Conservation (phyloP, 2,113 vertebrate genomes). For the Junco hyemalis region DNA sequence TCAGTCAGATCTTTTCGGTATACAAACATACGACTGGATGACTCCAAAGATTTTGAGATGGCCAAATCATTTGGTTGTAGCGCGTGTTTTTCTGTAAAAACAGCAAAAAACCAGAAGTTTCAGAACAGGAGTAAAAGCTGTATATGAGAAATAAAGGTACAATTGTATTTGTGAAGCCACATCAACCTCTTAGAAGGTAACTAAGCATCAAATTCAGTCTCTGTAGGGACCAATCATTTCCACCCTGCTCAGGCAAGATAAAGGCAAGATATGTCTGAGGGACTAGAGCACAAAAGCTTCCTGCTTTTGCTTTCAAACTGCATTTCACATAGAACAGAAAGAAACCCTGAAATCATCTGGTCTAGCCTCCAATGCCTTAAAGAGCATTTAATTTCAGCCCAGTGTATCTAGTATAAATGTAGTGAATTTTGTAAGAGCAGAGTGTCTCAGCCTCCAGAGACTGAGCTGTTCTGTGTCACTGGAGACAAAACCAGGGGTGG, state of each 20-base stretch:
- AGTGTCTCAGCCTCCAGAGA: neutral
- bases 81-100: constrained; percentile 84
- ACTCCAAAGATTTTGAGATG: constrained; percentile 81
- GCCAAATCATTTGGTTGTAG: constrained; percentile 87
- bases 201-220: neutral
- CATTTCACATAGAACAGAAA: neutral
- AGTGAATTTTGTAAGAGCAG: neutral
- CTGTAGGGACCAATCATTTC: neutral
- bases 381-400: neutral
- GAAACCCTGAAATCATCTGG: neutral
- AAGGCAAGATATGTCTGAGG: neutral
- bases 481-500: neutral
- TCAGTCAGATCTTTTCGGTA: constrained; percentile 87
- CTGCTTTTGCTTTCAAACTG: neutral
- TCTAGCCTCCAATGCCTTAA: neutral
- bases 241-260: neutral
- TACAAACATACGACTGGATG: constrained; percentile 85
- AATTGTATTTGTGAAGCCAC: neutral
- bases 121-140: neutral
- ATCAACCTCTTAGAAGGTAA: neutral
- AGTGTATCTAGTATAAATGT: neutral
- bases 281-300: neutral
- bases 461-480: neutral
- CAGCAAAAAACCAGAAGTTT: neutral
- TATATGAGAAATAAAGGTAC: neutral